Percentiles rank a stretch among this genome's conserved stretches.
Conservation (phyloP, 2,797 vertebrate species). For the Kryptolebias ocellatus region DNA sequence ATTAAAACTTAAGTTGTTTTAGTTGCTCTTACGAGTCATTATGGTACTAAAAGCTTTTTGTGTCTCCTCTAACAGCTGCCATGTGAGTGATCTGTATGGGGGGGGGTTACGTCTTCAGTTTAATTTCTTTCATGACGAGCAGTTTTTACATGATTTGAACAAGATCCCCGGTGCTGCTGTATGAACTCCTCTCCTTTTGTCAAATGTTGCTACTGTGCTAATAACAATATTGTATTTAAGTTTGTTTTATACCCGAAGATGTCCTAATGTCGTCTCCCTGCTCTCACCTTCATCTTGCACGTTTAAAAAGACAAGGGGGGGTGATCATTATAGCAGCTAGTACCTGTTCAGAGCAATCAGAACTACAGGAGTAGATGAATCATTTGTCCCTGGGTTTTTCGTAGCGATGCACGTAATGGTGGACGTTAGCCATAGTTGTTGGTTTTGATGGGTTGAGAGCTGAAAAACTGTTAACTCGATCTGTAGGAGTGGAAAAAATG, state of each 20-base stretch:
- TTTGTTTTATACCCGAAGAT: too few species aligned
- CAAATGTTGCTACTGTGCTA: not conserved
- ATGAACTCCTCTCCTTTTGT: not conserved
- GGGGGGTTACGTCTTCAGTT: too few species aligned
- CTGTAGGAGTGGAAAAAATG: constrained; percentile 26
- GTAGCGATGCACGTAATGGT: too few species aligned
- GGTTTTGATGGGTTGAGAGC: too few species aligned
- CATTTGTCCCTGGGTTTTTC: too few species aligned
- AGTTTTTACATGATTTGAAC: not conserved
- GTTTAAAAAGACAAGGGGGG: too few species aligned
- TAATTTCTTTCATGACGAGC: too few species aligned
- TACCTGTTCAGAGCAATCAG: too few species aligned
- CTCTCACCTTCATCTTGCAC: not conserved
- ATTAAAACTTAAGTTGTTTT: not conserved
- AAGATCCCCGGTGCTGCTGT: not conserved
- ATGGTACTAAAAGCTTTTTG: not conserved
- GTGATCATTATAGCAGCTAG: too few species aligned
- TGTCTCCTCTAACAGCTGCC: not conserved
- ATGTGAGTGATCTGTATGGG: not conserved
- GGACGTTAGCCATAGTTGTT: not conserved
- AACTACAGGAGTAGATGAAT: too few species aligned
- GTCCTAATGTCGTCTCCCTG: too few species aligned
- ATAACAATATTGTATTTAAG: too few species aligned
- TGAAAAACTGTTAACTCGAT: constrained; percentile 10
- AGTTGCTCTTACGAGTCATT: not conserved